Evolutionary conservation across 2,113 vertebrate genomes (phyloP).

Genomic region (Nycticryphes semicollaris): DNA sequence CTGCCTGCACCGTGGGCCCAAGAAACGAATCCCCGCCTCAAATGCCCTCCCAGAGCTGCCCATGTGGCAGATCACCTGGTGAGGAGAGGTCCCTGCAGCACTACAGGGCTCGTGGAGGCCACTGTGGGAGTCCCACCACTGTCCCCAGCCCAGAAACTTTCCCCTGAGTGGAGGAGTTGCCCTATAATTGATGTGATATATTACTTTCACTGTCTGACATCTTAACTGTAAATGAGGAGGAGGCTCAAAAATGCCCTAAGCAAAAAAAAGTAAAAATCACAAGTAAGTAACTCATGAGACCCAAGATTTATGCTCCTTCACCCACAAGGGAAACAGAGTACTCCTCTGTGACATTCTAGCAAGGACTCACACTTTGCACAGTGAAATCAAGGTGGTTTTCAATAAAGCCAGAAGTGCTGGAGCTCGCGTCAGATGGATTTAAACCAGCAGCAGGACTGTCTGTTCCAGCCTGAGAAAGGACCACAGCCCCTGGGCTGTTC

Average conservation of each 20-base stretch:
- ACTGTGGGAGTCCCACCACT: not conserved
- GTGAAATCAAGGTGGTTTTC: not conserved
- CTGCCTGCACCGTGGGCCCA: not conserved
- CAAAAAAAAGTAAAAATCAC: not conserved
- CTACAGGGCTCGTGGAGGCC: not conserved
- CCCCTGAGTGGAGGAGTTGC: not conserved
- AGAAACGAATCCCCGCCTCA: not conserved
- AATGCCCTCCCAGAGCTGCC: not conserved
- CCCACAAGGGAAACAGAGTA: not conserved
- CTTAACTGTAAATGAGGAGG: not conserved
- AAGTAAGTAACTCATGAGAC: not conserved
- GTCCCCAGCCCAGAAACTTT: not conserved
- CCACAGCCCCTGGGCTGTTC: not conserved
- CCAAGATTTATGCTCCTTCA: not conserved
- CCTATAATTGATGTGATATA: not conserved
- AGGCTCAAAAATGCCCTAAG: not conserved
- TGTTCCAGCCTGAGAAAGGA: not conserved
- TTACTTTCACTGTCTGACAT: not conserved
- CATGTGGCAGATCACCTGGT: not conserved
- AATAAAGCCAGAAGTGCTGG: not conserved
- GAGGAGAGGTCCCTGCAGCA: accelerated
- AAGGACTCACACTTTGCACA: not conserved
- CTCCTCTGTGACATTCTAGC: not conserved
- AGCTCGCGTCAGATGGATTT: not conserved
- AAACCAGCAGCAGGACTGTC: not conserved